Evolutionary conservation across 1,140 invertebrate species (phyloP), one percentile per base, ranked within the genome.

Genomic region (Heliconius hermathena): DNA sequence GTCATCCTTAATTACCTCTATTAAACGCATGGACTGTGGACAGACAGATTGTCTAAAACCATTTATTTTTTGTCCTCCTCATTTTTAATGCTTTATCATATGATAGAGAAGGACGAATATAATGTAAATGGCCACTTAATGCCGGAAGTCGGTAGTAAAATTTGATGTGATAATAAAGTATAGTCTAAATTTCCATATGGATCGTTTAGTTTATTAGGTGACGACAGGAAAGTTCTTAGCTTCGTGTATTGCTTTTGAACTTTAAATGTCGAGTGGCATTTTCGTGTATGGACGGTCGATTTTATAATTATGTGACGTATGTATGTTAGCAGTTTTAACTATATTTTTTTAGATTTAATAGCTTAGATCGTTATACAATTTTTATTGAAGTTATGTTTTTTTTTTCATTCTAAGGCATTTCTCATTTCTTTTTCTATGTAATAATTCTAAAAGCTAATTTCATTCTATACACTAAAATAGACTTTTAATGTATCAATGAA

Each of bases 101-200:
- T 41, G 41, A 78, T 76, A 71, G 82, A 89, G 75, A 79, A 87
- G 81, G 87, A 90, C 73, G 78, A 46, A 76, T 72, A 77, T 76
- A 76, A 76, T 74, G 29, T 3, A 81, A 79, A 77, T 82, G 76
- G 49, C 82, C 81, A 81, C 79, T 88, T 83, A 83, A 87, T 85
- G 84, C 91, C 91, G 93, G 93, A 94, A 93, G 89, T 94, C 91
- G 89, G 87, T 94, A 90, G 87, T 93, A 93, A 91, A 93, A 88
- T 93, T 87, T 94, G 89, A 93, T 91, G 89, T 85, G 82, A 89
- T 90, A 94, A 92, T 93, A 86, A 89, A 92, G 71, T 93, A 89
- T 88, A 87, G 89, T 91, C 91, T 90, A 88, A 90, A 90, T 91
- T 89, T 89, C 88, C 89, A 92, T 90, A 85, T 90, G 90, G 85